Base-by-base conservation (phyloP, 2,113 vertebrate genomes). In the Mugil cephalus region DNA sequence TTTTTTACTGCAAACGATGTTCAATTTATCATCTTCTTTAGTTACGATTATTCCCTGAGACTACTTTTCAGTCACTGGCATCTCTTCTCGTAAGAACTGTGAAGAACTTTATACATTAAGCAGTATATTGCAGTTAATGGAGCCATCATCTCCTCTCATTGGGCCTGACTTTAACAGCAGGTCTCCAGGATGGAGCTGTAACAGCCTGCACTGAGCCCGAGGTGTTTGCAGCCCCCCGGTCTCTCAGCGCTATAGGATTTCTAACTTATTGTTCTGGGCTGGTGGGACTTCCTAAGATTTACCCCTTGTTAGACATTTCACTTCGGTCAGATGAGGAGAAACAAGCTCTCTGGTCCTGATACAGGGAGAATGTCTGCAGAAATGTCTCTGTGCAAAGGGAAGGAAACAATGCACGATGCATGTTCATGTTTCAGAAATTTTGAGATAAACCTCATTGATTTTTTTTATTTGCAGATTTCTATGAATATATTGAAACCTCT, bases 231-330 rank as follows among this genome's bases (percentile, higher is more conserved):
- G 55, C 58, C 24, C 48, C 61, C 36, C 15, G 8, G 24, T 10
- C 54, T 59, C 60, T 8, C 46, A 1, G 9, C 4, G 40, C 51
- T 74, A 30, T 15, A 67, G 55, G 65, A 58, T 74, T 40, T 73
- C 69, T 59, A 68, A 75, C 70, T 86, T 86, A 90, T 88, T 90
- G 86, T 74, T 65, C 76, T 59, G 86, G 60, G 86, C 81, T 81
- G 79, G 34, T 72, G 86, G 83, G 86, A 85, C 83, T 8, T 35
- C 24, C 15, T 13, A 3, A 48, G 72, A 80, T 77, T 75, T 73
- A 77, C 35, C 73, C 55, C 75, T 50, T 60, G 72, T 76, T 60
- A 67, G 76, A 80, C 75, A 24, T 73, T 80, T 85, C 69, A 67
- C 58, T 77, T 60, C 58, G 47, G 19, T 43, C 42, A 10, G 30